Conservation (phyloP, 2,797 vertebrate species). For the Euthynnus affinis region DNA sequence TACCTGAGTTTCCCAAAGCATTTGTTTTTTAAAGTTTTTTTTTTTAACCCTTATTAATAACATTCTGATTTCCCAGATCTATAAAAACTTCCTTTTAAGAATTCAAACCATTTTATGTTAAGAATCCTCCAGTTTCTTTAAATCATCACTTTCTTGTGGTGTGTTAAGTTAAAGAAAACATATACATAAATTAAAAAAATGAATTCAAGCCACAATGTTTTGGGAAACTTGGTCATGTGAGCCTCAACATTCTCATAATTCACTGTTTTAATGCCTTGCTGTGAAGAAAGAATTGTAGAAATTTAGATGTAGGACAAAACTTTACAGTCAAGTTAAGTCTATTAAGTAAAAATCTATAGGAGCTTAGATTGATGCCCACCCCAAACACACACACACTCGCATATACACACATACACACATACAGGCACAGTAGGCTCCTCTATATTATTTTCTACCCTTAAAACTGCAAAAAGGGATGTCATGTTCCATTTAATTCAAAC, state of each 20-base stretch:
- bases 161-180: neutral
- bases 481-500: constrained; percentile 30
- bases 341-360: neutral
- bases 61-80: neutral
- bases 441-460: constrained; percentile 14
- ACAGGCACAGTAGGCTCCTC: neutral
- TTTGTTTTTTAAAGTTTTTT: neutral
- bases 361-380: constrained; percentile 2
- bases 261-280: constrained; percentile 33
- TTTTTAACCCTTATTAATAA: neutral
- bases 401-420: neutral
- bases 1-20: constrained; percentile 58
- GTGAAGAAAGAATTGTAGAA: constrained; percentile 36
- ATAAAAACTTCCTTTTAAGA: neutral
- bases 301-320: constrained; percentile 32
- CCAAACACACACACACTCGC: neutral
- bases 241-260: constrained; percentile 31
- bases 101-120: neutral
- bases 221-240: constrained; percentile 30
- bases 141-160: neutral
- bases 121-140: neutral
- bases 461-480: constrained; percentile 32
- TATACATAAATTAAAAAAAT: neutral
- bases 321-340: constrained; percentile 2
- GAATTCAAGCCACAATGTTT: constrained; percentile 35